phyloP scores from a whole-genome alignment of 2,113 vertebrate genomes.

The Labeo catla region DNA sequence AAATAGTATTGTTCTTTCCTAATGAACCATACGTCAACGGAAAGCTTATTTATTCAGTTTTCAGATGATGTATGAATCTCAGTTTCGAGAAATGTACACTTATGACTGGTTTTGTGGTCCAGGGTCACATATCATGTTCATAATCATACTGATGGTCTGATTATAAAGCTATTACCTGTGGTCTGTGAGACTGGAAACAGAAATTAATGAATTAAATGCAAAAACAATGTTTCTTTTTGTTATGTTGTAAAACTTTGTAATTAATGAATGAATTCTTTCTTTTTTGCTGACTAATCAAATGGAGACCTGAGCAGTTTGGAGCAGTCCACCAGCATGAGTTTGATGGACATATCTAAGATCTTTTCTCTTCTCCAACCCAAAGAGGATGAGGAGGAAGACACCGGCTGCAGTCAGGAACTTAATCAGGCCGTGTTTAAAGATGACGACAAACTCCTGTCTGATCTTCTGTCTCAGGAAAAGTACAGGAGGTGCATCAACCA shows the following conservation, averaged over 20 bases:
- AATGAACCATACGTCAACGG: too few relatives aligned
- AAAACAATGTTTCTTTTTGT: background rate
- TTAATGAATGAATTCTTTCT: background rate
- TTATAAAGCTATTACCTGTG: background rate
- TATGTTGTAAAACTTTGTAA: constrained; percentile 20
- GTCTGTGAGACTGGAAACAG: background rate
- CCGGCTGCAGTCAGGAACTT: constrained; percentile 70
- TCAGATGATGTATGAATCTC: too few relatives aligned
- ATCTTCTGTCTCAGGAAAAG: constrained; percentile 83
- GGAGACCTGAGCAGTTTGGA: constrained; percentile 65
- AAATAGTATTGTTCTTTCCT: too few relatives aligned
- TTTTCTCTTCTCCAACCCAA: constrained; percentile 90
- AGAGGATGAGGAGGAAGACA: constrained; percentile 69
- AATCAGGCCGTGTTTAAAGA: constrained; percentile 80
- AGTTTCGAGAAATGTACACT: too few relatives aligned
- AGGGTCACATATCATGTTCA: background rate
- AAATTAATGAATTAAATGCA: background rate
- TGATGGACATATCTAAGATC: constrained; percentile 94
- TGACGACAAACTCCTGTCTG: constrained; percentile 73
- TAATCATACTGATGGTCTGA: background rate
- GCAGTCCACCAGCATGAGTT: constrained; percentile 78
- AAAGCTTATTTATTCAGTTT: too few relatives aligned
- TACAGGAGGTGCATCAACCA: constrained; percentile 86
- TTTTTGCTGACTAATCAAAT: constrained; percentile 54
- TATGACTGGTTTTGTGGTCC: too few relatives aligned